phyloP scores from a whole-genome alignment of 2,888 invertebrate species.

The Torymus texanus region DNA sequence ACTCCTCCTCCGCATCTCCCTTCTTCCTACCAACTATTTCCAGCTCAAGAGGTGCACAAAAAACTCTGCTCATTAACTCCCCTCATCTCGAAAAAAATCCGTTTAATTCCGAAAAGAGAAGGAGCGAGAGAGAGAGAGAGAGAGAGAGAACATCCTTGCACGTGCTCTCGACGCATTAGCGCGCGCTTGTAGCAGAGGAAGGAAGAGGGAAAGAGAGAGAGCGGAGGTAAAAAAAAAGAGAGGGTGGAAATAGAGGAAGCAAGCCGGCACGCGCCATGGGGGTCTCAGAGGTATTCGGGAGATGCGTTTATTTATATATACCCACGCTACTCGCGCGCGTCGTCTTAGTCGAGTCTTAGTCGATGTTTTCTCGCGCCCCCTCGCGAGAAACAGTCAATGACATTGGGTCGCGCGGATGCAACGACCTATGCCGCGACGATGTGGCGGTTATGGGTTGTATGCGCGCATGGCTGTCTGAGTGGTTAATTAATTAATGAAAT shows the following conservation, averaged over 20 bases:
- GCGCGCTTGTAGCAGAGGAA: not conserved
- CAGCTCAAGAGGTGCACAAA: no score
- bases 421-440: conserved; percentile 33
- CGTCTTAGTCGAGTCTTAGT: no score
- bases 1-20: no score
- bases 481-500: no score
- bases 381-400: conserved; percentile 41
- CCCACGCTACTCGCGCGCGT: no score
- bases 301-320: conserved; percentile 54
- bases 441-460: not conserved
- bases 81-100: no score
- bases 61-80: no score
- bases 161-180: not conserved
- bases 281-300: conserved; percentile 53
- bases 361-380: not conserved
- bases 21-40: no score
- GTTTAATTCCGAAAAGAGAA: not conserved
- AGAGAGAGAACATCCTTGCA: not conserved
- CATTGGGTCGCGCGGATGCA: conserved; percentile 22
- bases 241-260: conserved; percentile 32
- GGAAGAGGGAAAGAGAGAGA: not conserved
- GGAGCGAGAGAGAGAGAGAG: not conserved
- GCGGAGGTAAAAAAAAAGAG: conserved; percentile 1
- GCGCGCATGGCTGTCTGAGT: no score
- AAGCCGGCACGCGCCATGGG: conserved; percentile 57